Base-by-base conservation (phyloP, 2,797 vertebrate species). In the Dryobates pubescens region DNA sequence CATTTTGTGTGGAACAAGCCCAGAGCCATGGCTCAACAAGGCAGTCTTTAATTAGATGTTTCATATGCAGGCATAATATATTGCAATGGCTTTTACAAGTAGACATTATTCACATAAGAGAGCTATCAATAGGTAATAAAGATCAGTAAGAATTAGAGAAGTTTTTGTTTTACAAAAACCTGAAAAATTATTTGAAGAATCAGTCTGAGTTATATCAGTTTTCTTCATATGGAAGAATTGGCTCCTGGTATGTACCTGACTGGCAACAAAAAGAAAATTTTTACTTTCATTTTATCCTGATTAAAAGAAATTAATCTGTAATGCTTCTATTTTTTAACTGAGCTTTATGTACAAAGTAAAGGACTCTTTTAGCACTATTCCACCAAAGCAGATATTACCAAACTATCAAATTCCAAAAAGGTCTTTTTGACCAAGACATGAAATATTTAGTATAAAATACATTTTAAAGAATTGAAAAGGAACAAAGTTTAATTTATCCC, bases 291-390 rank as follows among this genome's bases (percentile, higher is more conserved):
- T 87, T 91, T 23, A 67, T 36, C 24, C 17, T 34, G 5, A 58
- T 65, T 79, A 20, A 45, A 41, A 7, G 84, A 82, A 63, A 38
- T 10, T 10, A 79, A 47, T 59, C 16, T 0, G 0, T 56, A 82
- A n/a, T 30, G 73, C 23, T n/a, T 41, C 10, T 49, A 43, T 4
- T n/a, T 3, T 73, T 72, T n/a, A 1, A 64, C 54, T 18, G 14
- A 65, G 13, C 20, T 18, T 2, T 20, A 9, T 32, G 18, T 10
- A 73, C 3, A 13, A 6, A 58, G 83, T 68, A 34, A 64, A 20
- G 15, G 27, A 57, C 7, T 24, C 1, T 15, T 57, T 82, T 1
- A 0, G n/a, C 13, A 38, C 9, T 47, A 14, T 57, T 63, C 11
- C 18, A 34, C 4, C 4, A 32, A 77, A 64, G 30, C 4, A 4